Conservation (phyloP, 37 sponge, comb jelly and placozoan genomes). For the Chondrosia reniformis region DNA sequence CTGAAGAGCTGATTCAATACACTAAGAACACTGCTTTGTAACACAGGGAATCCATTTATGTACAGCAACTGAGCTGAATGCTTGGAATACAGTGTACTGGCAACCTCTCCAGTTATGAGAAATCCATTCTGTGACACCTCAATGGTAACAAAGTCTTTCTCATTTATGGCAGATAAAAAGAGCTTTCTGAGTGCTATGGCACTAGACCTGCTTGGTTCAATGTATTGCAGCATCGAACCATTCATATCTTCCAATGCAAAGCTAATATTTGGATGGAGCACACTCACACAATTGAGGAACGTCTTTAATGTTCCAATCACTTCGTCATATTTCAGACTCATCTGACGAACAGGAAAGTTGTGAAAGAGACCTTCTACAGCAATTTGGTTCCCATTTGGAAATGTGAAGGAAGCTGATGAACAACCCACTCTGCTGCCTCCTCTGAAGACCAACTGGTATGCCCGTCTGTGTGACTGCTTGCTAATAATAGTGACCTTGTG, state of each 20-base stretch:
- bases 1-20: conserved; percentile 29
- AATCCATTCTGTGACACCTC: background rate
- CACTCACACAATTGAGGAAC: background rate
- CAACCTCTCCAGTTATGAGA: background rate
- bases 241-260: background rate
- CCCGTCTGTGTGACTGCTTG: background rate
- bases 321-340: background rate
- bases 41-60: conserved; percentile 59
- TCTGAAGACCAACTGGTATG: background rate
- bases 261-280: background rate
- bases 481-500: background rate
- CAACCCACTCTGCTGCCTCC: background rate
- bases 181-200: background rate
- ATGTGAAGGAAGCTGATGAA: background rate
- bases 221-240: background rate
- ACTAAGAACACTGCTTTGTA: conserved; percentile 36
- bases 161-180: too few species aligned
- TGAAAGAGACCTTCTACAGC: conserved; percentile 8
- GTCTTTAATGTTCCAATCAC: background rate
- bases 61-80: conserved; percentile 56
- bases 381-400: background rate
- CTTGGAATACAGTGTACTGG: background rate
- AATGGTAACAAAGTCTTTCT: background rate
- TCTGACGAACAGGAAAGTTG: conserved; percentile 7
- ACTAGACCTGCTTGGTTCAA: background rate